Base-by-base conservation (phyloP, 2,797 vertebrate genomes). In the Mus spretus region DNA sequence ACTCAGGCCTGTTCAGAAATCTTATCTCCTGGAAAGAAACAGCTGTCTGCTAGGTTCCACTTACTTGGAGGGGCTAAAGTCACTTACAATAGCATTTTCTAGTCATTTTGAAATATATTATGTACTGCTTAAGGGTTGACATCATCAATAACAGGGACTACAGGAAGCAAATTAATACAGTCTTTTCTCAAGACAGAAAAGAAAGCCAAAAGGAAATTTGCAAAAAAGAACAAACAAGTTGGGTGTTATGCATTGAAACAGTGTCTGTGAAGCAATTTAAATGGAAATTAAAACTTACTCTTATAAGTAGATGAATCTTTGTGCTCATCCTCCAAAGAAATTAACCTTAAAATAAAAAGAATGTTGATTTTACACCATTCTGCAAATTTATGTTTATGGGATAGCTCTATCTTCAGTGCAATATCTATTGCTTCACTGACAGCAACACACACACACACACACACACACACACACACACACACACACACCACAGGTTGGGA, bases 281-380 rank as follows among this genome's bases (percentile, higher is more conserved):
- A 90, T 70, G 92, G 89, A 96, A 91, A 78, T 44, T 8, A 65
- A 90, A 94, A 97, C 98, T 97, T 96, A 98, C 97, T 83, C 14
- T 96, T 95, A 87, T 88, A 98, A 96, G 85, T 98, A 80, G 95
- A 94, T 1, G 97, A 93, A 94, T 98, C 98, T 89, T 99, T 98
- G 80, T 92, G 98, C 93, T 99, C 99, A 65, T 99, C 98, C 47
- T 98, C 99, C 92, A 99, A 98, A 80, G 99, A 99, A 98, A 99
- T 99, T 96, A 99, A 99, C 98, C 99, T 99, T 97, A 61, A 98
- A 98, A 97, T 79, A 87, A 97, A 88, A 89, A n/a, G 93, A 97
- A 95, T 74, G 40, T 63, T 83, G 70, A 95, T 57, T 91, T 47
- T 40, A 89, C 53, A 31, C 77, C 63, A 14, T 95, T 92, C 70